These are phyloP conservation scores for Myotis findleyi DNA, from an alignment of 2,797 vertebrate species.

Conservation along the genomic window DNA sequence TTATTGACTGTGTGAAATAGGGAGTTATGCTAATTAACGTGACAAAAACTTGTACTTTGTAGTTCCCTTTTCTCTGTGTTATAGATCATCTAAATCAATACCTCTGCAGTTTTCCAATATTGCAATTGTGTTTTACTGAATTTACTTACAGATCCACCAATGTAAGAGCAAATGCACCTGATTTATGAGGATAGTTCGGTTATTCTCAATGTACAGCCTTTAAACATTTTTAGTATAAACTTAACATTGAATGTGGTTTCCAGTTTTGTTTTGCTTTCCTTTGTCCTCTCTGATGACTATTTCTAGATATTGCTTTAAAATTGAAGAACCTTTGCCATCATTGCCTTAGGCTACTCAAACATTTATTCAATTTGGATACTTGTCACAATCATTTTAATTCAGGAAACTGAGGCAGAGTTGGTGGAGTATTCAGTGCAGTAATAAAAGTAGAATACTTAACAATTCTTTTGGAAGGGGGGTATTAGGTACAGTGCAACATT, in stretches of 20 bases:
- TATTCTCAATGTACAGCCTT: background rate
- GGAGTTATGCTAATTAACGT: constrained; percentile 11
- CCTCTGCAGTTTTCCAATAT: background rate
- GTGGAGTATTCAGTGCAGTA: background rate
- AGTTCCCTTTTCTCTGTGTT: background rate
- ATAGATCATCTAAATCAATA: background rate
- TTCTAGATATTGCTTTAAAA: constrained; percentile 36
- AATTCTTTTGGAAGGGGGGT: background rate
- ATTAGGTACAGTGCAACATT: background rate
- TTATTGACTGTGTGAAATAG: constrained; percentile 48
- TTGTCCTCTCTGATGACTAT: background rate
- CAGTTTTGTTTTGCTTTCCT: background rate
- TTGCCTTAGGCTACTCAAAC: background rate
- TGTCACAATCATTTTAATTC: background rate
- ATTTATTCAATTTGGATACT: background rate
- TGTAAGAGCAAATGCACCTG: background rate
- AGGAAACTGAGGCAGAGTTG: background rate
- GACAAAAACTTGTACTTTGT: constrained; percentile 23
- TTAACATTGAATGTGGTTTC: background rate
- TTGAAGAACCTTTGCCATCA: background rate
- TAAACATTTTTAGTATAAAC: background rate
- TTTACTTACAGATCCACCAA: background rate
- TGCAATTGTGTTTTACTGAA: background rate
- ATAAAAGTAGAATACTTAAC: background rate
- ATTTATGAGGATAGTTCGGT: background rate